phyloP scores from a whole-genome alignment of 1,140 invertebrate genomes.

The Drosophila willistoni region DNA sequence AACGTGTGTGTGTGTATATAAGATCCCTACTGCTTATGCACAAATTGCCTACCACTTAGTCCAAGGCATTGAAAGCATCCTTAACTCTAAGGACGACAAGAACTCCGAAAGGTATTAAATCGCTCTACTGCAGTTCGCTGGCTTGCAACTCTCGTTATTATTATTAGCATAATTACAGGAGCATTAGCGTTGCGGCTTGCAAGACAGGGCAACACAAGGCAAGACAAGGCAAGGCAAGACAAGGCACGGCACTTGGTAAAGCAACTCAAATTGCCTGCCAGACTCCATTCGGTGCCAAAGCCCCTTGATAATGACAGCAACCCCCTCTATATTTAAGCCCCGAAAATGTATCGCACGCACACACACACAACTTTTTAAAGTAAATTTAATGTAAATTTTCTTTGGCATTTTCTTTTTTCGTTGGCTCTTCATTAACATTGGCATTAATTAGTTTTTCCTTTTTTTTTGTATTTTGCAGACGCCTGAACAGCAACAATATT shows the following conservation, averaged over 20 bases:
- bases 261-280: constrained; percentile 50
- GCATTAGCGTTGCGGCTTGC: constrained; percentile 68
- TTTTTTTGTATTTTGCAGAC: constrained; percentile 47
- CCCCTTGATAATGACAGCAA: constrained; percentile 61
- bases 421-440: constrained; percentile 59
- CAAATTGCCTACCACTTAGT: constrained; percentile 68
- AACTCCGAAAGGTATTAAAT: constrained; percentile 35
- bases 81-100: constrained; percentile 54
- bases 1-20: constrained; percentile 4
- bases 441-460: constrained; percentile 69
- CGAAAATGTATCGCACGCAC: constrained; percentile 19
- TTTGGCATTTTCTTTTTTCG: constrained; percentile 22
- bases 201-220: constrained; percentile 42
- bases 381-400: constrained; percentile 38
- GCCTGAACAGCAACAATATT: constrained; percentile 34
- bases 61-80: constrained; percentile 49
- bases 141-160: constrained; percentile 53
- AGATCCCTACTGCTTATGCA: constrained; percentile 37
- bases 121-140: constrained; percentile 4
- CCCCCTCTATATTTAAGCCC: constrained; percentile 1
- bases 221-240: too few species aligned
- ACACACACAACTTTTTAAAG: constrained; percentile 34
- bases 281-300: constrained; percentile 15
- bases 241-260: constrained; percentile 19
- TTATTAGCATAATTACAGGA: constrained; percentile 82